phyloP scores from a whole-genome alignment of 2,888 invertebrate genomes.

The Platypus cylindrus region DNA sequence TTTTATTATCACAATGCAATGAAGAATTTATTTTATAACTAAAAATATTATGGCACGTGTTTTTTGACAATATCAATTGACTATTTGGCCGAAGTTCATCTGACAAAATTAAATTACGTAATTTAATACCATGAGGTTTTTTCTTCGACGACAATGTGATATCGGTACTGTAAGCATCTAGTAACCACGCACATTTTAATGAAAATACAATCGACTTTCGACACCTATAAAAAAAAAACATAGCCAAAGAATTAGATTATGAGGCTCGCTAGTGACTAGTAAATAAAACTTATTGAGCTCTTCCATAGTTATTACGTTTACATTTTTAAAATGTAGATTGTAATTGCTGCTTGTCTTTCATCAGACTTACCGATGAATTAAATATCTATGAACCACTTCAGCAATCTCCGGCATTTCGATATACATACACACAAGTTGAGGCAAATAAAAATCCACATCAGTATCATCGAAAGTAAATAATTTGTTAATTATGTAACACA shows the following conservation, averaged over 20 bases:
- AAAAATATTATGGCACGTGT: too few species aligned
- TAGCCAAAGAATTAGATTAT: too few species aligned
- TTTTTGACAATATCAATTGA: conserved; percentile 3
- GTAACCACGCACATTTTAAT: conserved; percentile 87
- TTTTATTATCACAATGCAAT: conserved; percentile 31
- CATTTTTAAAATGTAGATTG: too few species aligned
- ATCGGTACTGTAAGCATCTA: conserved; percentile 86
- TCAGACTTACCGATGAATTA: conserved; percentile 56
- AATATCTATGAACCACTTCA: conserved; percentile 77
- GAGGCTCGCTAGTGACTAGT: too few species aligned
- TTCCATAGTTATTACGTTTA: conserved; percentile 2
- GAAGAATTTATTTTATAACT: conserved; percentile 7
- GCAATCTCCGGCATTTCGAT: conserved; percentile 96
- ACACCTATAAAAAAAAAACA: conserved; percentile 51
- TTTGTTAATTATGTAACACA: conserved; percentile 94
- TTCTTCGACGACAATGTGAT: conserved; percentile 52
- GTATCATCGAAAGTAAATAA: conserved; percentile 87
- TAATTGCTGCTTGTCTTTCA: too few species aligned
- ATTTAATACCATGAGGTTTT: conserved; percentile 62
- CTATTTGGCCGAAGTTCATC: conserved; percentile 41
- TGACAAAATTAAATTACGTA: conserved; percentile 59
- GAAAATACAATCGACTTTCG: conserved; percentile 92
- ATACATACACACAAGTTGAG: conserved; percentile 96
- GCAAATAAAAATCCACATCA: conserved; percentile 95
- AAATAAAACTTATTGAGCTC: background rate